Conservation (phyloP, 2,888 invertebrate genomes). For the Erpobdella octoculata region DNA sequence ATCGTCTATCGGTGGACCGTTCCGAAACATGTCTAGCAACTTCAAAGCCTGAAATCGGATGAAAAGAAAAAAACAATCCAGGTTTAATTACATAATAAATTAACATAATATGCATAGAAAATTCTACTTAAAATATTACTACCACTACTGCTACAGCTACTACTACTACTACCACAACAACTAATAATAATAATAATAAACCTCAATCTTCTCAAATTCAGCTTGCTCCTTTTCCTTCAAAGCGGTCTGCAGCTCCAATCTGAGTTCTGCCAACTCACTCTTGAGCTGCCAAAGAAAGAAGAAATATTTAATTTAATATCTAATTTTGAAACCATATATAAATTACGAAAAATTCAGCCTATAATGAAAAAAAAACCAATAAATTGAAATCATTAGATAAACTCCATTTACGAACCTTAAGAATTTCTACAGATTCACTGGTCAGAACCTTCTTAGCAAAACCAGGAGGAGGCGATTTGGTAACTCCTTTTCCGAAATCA, state of each 20-base stretch:
- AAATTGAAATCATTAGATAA: neutral
- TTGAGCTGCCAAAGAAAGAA: neutral
- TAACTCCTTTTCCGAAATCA: neutral
- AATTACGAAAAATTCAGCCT: neutral
- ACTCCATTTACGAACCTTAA: neutral
- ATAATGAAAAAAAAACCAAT: neutral
- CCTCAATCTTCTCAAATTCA: neutral
- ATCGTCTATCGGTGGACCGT: neutral
- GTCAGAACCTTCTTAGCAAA: constrained; percentile 9
- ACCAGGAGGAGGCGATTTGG: constrained; percentile 4
- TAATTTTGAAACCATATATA: too few relatives aligned
- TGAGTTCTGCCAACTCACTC: neutral
- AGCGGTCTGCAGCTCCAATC: neutral
- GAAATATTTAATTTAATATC: neutral
- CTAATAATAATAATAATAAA: neutral
- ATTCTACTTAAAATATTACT: neutral
- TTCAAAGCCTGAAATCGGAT: neutral
- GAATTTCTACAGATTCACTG: neutral
- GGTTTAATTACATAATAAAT: neutral
- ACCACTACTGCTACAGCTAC: too few relatives aligned
- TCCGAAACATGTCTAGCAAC: neutral
- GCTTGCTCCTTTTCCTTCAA: neutral
- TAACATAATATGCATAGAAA: too few relatives aligned
- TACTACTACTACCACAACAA: neutral
- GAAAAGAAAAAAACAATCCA: neutral